These are phyloP conservation scores for Moxostoma hubbsi DNA, from an alignment of 2,797 vertebrate genomes.

Conservation along the genomic window DNA sequence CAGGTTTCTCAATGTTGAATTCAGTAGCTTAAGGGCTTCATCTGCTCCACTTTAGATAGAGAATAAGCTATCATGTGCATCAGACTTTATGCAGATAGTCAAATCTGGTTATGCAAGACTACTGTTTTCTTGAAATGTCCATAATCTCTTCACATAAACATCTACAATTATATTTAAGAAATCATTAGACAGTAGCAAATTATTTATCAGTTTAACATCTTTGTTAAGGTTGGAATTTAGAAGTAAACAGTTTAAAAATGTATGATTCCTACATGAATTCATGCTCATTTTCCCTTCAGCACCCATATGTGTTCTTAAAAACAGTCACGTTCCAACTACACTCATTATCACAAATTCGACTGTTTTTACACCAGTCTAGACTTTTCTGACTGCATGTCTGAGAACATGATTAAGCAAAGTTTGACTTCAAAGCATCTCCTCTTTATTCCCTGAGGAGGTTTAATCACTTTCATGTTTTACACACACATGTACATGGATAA, in stretches of 20 bases:
- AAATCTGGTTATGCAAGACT: no score
- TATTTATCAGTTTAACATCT: neutral
- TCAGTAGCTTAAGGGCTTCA: no score
- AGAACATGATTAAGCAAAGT: conserved; percentile 28
- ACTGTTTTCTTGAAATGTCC: neutral
- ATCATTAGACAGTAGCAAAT: neutral
- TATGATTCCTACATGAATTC: neutral
- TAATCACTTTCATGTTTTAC: conserved; percentile 21
- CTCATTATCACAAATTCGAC: neutral
- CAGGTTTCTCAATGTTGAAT: no score
- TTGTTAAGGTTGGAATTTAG: neutral
- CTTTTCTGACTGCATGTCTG: conserved; percentile 3
- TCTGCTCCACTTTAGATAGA: no score
- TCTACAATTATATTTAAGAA: neutral
- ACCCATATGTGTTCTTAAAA: neutral
- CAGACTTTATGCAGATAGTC: no score
- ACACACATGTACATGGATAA: conserved; percentile 1
- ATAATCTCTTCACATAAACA: neutral
- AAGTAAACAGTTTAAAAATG: neutral
- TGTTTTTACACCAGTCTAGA: neutral
- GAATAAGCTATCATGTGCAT: no score
- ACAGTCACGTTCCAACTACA: neutral
- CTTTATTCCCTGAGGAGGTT: neutral
- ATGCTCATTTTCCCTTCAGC: neutral
- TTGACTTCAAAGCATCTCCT: conserved; percentile 31